Base-by-base conservation (phyloP, 2,888 invertebrate species). In the Leucoma salicis region DNA sequence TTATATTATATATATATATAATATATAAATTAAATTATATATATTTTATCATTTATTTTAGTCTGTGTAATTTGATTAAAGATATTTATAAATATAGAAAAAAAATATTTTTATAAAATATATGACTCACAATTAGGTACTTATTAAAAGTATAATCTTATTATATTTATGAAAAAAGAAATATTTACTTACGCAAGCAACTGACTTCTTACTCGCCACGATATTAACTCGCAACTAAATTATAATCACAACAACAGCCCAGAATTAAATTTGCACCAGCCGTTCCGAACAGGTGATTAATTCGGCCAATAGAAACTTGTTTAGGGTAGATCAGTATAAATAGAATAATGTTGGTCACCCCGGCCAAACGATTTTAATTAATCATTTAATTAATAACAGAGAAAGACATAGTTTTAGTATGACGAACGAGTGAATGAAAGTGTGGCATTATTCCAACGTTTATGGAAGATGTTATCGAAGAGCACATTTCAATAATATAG, bases 201-300 rank as follows among this genome's bases (percentile, higher is more conserved):
- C 3, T 11, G 11, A 27, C 2, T 46, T 48, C 39, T 43, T 48
- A 47, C 58, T 58, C 46, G 46, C 46, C 13, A 39, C 41, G 7
- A 48, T 27, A 18, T 15, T 18, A 14, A 29, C 3, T 28, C 36
- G 8, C 16, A 29, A 29, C 31, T 11, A 31, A 36, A 54, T 21
- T 31, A 51, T 39, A 28, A 46, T 14, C 29, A 43, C 10, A 29
- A 48, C 33, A 49, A 12, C 35, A 41, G 12, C 14, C n/a, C n/a
- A 41, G 39, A 41, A 61, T 37, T 31, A 46, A 40, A 39, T 46
- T 8, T 35, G 28, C 36, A 15, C 39, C 31, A 45, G 35, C 34
- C 58, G 55, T 49, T 31, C 35, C 35, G 32, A 47, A 35, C 46
- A 35, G 41, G 34, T 47, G 59, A 59, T 38, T 25, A 44, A 46